Percentiles rank a stretch among this genome's conserved stretches.
phyloP scores from a whole-genome alignment of 53 echinoderm and acorn worm genomes.

The Temnopleurus reevesii region DNA sequence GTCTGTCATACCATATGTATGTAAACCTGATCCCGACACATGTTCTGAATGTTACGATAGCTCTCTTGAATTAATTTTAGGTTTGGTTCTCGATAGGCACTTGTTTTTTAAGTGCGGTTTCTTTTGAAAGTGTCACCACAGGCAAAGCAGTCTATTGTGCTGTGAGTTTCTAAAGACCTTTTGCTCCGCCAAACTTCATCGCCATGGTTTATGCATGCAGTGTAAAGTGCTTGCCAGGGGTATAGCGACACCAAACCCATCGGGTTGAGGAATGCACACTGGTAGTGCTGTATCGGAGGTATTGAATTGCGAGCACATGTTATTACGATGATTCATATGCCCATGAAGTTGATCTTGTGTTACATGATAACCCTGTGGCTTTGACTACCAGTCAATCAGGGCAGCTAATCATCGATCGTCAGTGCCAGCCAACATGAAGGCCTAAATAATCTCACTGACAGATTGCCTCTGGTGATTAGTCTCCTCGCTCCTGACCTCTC shows the following conservation, averaged over 20 bases:
- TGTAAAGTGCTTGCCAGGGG: background rate
- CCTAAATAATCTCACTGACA: constrained; percentile 29
- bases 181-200: background rate
- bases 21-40: too few relatives aligned
- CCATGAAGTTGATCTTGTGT: constrained; percentile 37
- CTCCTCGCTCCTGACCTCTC: background rate
- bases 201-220: background rate
- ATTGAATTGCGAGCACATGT: constrained; percentile 8
- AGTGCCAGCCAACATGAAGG: constrained; percentile 17
- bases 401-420: constrained; percentile 22
- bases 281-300: constrained; percentile 16
- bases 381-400: constrained; percentile 29
- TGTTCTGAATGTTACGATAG: too few relatives aligned
- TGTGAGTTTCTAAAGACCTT: background rate
- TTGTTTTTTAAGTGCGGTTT: constrained; percentile 16
- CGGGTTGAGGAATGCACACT: background rate
- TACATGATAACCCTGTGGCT: constrained; percentile 35
- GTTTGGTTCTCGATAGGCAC: constrained; percentile 1
- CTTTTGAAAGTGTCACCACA: constrained; percentile 23
- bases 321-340: constrained; percentile 50
- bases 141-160: background rate
- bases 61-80: too few relatives aligned
- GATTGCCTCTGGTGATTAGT: constrained; percentile 8
- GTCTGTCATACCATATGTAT: too few relatives aligned
- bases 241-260: too few relatives aligned